Percentiles rank a stretch among this genome's conserved stretches.
These are phyloP conservation scores for Holothuria leucospilota DNA, from an alignment of 53 echinoderm and acorn worm species.

Conservation along the genomic window DNA sequence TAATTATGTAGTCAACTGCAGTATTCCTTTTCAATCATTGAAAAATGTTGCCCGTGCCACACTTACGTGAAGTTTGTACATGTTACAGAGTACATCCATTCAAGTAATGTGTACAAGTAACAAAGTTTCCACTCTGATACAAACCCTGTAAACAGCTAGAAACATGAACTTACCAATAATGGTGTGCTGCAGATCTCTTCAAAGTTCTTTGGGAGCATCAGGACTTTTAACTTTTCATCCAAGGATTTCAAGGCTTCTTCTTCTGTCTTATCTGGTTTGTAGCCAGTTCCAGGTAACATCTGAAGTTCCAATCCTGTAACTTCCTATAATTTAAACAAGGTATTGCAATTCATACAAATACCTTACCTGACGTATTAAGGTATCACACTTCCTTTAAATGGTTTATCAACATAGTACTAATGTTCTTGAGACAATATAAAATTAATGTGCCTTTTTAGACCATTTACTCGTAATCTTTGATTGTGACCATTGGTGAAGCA, in stretches of 20 bases:
- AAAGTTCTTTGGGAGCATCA: conserved; percentile 88
- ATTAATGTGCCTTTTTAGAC: no score
- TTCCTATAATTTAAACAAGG: conserved; percentile 13
- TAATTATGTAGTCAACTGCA: no score
- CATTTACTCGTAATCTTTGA: no score
- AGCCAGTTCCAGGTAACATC: conserved; percentile 75
- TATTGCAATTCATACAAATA: background rate
- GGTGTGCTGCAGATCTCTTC: conserved; percentile 89
- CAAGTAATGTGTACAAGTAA: background rate
- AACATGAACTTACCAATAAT: conserved; percentile 60
- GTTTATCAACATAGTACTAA: no score
- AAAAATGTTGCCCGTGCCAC: no score
- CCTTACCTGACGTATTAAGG: no score
- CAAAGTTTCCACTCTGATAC: background rate
- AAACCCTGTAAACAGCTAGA: background rate
- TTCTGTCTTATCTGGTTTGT: conserved; percentile 74
- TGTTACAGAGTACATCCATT: no score
- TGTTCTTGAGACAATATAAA: no score
- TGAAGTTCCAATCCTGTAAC: conserved; percentile 56
- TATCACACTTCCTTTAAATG: no score
- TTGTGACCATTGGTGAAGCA: no score
- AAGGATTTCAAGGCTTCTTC: conserved; percentile 77
- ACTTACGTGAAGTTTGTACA: no score
- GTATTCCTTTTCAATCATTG: no score
- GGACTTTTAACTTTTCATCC: conserved; percentile 83